Percentiles rank a stretch among this genome's conserved stretches.
Conservation (phyloP, 2,888 invertebrate genomes). For the Linhomoeus sp. region DNA sequence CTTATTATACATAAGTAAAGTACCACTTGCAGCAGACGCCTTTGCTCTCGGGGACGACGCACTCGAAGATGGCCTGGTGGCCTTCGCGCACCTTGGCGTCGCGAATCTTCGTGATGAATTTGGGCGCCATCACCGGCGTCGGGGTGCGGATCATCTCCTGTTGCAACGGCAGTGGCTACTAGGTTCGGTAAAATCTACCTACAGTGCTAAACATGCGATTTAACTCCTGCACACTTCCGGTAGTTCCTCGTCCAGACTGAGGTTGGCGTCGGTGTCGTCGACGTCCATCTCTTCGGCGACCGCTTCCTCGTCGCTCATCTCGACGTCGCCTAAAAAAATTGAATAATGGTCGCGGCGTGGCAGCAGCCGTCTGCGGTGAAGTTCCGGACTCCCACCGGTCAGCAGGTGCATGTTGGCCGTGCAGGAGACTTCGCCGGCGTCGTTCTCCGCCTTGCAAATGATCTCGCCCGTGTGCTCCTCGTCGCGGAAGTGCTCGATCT, state of each 20-base stretch:
- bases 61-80: conserved; percentile 26
- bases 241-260: conserved; percentile 1
- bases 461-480: conserved; percentile 22
- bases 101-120: conserved; percentile 25
- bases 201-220: no score
- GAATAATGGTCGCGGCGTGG: not conserved
- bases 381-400: not conserved
- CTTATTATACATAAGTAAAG: no score
- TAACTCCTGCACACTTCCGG: no score
- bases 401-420: conserved; percentile 5
- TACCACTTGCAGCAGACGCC: conserved; percentile 8
- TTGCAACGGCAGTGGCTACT: no score
- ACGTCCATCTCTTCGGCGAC: conserved; percentile 16
- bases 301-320: conserved; percentile 9
- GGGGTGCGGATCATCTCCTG: conserved; percentile 12
- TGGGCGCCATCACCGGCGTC: conserved; percentile 26
- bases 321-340: not conserved
- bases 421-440: conserved; percentile 25
- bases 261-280: conserved; percentile 7
- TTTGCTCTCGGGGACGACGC: conserved; percentile 27
- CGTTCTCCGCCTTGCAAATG: conserved; percentile 25
- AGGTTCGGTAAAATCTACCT: no score
- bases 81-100: conserved; percentile 20
- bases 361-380: not conserved
- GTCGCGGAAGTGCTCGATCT: conserved; percentile 39